Conservation (phyloP, 2,113 vertebrate species). For the Nothocercus nigrocapillus region DNA sequence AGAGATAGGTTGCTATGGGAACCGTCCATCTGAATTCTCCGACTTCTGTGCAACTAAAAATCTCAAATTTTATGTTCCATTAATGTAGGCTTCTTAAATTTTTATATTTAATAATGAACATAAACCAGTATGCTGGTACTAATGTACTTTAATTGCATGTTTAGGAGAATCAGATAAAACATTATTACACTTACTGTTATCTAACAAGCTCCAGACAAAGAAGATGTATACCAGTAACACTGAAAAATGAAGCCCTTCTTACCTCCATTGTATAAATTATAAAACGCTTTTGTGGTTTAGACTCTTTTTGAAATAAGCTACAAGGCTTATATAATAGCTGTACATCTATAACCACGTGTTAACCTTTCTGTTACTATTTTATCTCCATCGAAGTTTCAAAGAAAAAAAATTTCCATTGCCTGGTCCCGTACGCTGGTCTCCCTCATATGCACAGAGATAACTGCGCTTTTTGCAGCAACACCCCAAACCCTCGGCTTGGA, state of each 20-base stretch:
- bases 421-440: rapidly evolving
- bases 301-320: slow-evolving; percentile 18
- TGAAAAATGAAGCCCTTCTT: slow-evolving; percentile 25
- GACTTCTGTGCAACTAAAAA: slow-evolving; percentile 31
- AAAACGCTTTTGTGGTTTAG: slow-evolving; percentile 37
- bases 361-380: slow-evolving; percentile 41
- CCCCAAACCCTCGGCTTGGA: background rate
- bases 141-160: slow-evolving; percentile 46
- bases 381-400: slow-evolving; percentile 53
- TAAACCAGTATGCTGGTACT: slow-evolving; percentile 9
- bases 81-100: slow-evolving; percentile 14
- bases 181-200: slow-evolving; percentile 7
- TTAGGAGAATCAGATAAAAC: slow-evolving; percentile 36
- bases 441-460: background rate
- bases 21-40: slow-evolving; percentile 25
- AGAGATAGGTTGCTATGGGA: slow-evolving; percentile 65
- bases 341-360: slow-evolving; percentile 26
- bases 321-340: background rate
- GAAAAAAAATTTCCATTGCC: slow-evolving; percentile 14
- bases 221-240: background rate
- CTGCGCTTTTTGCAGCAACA: background rate
- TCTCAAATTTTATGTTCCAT: slow-evolving; percentile 53
- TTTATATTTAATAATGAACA: slow-evolving; percentile 46
- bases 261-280: slow-evolving; percentile 16
- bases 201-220: background rate